Percentiles rank a stretch among this genome's conserved stretches.
These are phyloP conservation scores for Rapana venosa DNA, from an alignment of 2,888 invertebrate species.

Conservation along the genomic window DNA sequence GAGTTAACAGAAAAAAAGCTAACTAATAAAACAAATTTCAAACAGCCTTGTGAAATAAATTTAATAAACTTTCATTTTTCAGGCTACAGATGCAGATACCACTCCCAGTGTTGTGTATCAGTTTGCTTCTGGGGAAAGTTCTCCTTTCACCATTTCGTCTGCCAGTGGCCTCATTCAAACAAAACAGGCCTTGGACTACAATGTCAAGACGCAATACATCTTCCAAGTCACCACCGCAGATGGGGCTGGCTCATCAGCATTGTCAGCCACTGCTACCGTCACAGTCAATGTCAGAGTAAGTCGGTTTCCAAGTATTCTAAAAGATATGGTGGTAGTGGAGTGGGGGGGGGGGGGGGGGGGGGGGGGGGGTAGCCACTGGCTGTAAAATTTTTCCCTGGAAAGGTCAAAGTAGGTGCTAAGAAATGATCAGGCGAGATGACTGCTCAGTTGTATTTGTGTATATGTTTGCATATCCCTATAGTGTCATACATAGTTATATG, in stretches of 20 bases:
- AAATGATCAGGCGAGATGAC: too few species aligned
- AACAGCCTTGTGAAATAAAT: background rate
- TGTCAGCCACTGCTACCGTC: conserved; percentile 37
- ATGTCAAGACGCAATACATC: conserved; percentile 31
- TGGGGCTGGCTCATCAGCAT: background rate
- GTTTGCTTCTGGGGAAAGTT: background rate
- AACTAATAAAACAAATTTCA: background rate
- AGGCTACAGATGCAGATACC: conserved; percentile 50
- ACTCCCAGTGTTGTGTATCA: conserved; percentile 26
- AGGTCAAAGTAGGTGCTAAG: too few species aligned
- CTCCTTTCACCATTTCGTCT: background rate
- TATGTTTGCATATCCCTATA: too few species aligned
- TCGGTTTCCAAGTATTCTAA: background rate
- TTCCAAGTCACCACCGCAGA: conserved; percentile 47
- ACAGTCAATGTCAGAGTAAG: conserved; percentile 46
- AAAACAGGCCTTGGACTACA: conserved; percentile 35
- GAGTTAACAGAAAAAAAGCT: background rate
- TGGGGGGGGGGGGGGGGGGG: too few species aligned
- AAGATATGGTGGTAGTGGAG: too few species aligned
- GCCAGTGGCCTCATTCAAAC: conserved; percentile 24
- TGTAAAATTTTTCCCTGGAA: too few species aligned
- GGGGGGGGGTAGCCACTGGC: too few species aligned
- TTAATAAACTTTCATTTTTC: background rate
- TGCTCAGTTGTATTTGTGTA: too few species aligned
- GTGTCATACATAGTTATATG: too few species aligned